Conservation (phyloP, 1,140 invertebrate species). For the Wiebesia pumilae region DNA sequence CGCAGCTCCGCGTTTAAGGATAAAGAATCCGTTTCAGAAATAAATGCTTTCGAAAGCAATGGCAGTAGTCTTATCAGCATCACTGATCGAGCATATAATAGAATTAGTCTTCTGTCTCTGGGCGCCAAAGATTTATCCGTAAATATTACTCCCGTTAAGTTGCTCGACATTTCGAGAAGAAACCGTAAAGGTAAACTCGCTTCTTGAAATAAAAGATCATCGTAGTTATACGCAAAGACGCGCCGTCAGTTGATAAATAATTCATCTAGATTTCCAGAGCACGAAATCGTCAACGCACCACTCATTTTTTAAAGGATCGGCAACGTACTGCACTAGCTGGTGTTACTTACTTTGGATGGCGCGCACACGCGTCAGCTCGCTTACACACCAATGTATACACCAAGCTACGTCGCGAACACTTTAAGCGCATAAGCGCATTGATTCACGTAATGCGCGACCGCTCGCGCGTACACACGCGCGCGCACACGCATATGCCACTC, state of each 20-base stretch:
- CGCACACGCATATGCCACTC: neutral
- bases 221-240: neutral
- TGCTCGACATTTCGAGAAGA: neutral
- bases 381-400: neutral
- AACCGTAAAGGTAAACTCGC: neutral
- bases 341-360: neutral
- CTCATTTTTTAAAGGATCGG: conserved; percentile 2
- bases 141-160: neutral
- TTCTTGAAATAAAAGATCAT: neutral
- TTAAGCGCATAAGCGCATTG: conserved; percentile 23
- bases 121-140: neutral
- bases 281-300: neutral
- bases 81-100: neutral
- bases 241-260: neutral
- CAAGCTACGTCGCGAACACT: neutral
- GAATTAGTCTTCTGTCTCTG: neutral
- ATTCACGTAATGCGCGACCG: neutral
- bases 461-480: neutral
- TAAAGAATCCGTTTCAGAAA: neutral
- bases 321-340: neutral
- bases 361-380: neutral
- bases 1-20: neutral
- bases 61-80: neutral
- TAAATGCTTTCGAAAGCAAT: neutral
- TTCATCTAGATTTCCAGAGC: neutral